Evolutionary conservation across 2,797 vertebrate genomes (phyloP), one percentile per base, ranked within the genome.

Genomic region (Fringilla coelebs): DNA sequence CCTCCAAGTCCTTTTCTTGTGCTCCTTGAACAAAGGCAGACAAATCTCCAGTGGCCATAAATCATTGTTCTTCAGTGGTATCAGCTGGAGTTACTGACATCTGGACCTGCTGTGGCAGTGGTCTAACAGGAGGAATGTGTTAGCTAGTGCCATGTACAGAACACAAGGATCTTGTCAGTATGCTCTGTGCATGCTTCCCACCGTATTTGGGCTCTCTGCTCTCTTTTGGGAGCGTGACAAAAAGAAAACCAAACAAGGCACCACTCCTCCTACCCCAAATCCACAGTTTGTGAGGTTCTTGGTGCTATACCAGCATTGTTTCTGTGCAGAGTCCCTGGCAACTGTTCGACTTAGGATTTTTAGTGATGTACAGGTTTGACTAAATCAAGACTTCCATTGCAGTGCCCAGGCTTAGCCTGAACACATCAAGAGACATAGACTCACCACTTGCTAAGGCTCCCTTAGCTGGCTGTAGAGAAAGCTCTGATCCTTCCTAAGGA

Each of bases 81-180:
- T 86, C 65, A 77, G 62, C 61, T 68, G 58, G 31, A 88, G 52
- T 91, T 88, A 88, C 65, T 95, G 73, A 88, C 79, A 94, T 85
- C 75, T 71, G 72, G 88, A 91, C 75, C 46, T 91, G 54, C 57
- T 81, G 61, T 58, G 68, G 78, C 85, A 95, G 41, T 17, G 38
- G 68, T 74, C 49, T 89, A 80, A 83, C 57, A 77, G 49, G 45
- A 92, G 25, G 54, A 95, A 88, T 3, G 5, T 43, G 61, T 66
- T 77, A 87, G 71, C 63, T 79, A 49, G 68, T 54, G 70, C 49
- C 88, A 71, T 7, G 20, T 26, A 77, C 1, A 5, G 79, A 89
- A 74, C 40, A 46, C 32, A 40, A n/a, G 14, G 61, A 88, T 43
- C 65, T 31, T 85, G 65, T 81, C 93, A 95, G 49, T 46, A 62